Evolutionary conservation across 1,140 invertebrate species (phyloP).

Genomic region (Tenebrio molitor): DNA sequence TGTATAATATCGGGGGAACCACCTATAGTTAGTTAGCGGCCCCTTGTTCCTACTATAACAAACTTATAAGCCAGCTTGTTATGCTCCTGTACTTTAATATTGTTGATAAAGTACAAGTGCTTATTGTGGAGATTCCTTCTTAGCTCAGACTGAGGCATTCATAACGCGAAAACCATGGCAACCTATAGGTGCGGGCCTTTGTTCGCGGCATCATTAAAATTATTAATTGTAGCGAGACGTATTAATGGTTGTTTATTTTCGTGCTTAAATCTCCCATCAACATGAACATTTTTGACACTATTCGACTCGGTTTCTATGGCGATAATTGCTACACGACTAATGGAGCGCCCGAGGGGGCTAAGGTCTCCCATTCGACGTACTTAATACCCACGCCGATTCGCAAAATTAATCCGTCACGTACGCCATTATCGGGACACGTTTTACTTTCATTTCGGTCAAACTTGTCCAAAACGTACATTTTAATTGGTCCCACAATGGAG

Average conservation of each 20-base stretch:
- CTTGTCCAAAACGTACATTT: no score
- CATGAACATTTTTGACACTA: not conserved
- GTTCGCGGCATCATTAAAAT: constrained; percentile 45
- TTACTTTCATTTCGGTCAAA: no score
- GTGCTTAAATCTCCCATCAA: not conserved
- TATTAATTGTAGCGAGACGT: constrained; percentile 46
- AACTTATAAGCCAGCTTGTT: constrained; percentile 46
- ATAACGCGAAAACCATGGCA: constrained; percentile 41
- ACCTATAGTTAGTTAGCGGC: constrained; percentile 42
- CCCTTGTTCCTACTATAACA: constrained; percentile 44
- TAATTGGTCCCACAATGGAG: no score
- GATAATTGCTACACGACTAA: no score
- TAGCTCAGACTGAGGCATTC: constrained; percentile 40
- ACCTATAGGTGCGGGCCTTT: constrained; percentile 39
- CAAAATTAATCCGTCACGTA: no score
- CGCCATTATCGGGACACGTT: no score
- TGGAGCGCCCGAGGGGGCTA: no score
- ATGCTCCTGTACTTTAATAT: constrained; percentile 45
- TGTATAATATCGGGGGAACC: constrained; percentile 29
- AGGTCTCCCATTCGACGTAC: no score
- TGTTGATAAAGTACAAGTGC: constrained; percentile 47
- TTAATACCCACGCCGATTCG: no score
- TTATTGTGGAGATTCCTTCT: constrained; percentile 45
- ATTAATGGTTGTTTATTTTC: constrained; percentile 45
- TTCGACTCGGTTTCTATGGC: not conserved